Percentiles rank a stretch among this genome's conserved stretches.
Conservation (phyloP, 1,140 invertebrate species). For the Archivesica marissinica region DNA sequence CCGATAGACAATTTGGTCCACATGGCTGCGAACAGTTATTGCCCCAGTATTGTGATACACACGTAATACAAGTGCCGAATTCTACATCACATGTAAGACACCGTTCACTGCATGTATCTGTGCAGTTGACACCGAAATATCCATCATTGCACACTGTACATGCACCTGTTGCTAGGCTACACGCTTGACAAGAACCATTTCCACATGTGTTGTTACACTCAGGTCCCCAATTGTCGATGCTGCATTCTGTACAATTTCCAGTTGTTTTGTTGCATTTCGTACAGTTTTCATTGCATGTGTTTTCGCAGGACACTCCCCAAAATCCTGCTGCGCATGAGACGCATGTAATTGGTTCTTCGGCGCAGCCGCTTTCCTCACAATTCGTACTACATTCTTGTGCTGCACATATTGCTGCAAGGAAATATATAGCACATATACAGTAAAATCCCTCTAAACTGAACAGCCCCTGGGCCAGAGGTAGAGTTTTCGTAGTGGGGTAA, state of each 20-base stretch:
- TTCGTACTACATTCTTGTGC: neutral
- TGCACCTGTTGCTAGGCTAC: neutral
- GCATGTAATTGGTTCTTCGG: neutral
- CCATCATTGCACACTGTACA: neutral
- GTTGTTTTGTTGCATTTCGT: neutral
- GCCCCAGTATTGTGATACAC: neutral
- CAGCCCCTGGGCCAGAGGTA: too few species aligned
- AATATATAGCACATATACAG: too few species aligned
- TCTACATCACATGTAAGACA: constrained; percentile 1
- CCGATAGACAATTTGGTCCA: neutral
- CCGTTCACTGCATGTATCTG: neutral
- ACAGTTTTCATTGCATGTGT: neutral
- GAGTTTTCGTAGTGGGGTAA: too few species aligned
- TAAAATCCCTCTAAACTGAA: too few species aligned
- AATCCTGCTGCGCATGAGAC: neutral
- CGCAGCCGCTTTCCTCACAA: neutral
- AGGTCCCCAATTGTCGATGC: neutral
- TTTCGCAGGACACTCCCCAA: constrained; percentile 9
- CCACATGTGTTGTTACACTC: neutral
- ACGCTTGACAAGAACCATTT: neutral
- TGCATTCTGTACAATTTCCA: constrained; percentile 16
- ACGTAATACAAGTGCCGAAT: neutral
- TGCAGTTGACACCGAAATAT: neutral
- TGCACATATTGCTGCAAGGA: neutral
- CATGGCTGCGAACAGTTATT: neutral